These are phyloP conservation scores for Atherinomorus stipes DNA, from an alignment of 2,113 vertebrate species.

Conservation along the genomic window DNA sequence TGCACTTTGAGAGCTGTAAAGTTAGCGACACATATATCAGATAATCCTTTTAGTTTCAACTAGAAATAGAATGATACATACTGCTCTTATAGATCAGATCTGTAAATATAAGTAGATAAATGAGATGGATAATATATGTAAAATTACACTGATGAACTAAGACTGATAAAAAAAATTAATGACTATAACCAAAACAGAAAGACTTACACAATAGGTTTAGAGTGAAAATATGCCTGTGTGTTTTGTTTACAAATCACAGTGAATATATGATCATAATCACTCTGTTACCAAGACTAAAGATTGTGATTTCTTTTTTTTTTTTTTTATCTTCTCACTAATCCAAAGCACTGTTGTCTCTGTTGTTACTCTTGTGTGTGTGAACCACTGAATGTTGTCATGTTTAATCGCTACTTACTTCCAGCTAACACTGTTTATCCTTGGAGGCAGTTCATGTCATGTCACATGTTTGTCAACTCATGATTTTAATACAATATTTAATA, in stretches of 20 bases:
- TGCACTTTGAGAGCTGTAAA: constrained; percentile 67
- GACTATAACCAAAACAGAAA: constrained; percentile 61
- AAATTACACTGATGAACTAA: constrained; percentile 38
- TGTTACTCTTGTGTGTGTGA: constrained; percentile 36
- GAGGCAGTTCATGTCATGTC: constrained; percentile 10
- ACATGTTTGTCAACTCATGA: constrained; percentile 26
- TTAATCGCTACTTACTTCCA: constrained; percentile 34
- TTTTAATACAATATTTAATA: constrained; percentile 60
- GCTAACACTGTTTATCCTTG: constrained; percentile 21
- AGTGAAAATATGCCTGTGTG: constrained; percentile 49
- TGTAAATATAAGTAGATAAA: constrained; percentile 54
- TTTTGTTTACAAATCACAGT: constrained; percentile 63
- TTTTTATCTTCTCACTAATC: constrained; percentile 57
- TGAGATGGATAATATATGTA: constrained; percentile 41
- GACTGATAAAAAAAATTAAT: constrained; percentile 35
- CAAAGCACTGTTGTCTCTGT: constrained; percentile 50
- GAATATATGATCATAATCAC: constrained; percentile 49
- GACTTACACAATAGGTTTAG: constrained; percentile 56
- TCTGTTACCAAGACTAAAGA: constrained; percentile 62
- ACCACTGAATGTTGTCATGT: constrained; percentile 34
- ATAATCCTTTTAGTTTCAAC: constrained; percentile 31
- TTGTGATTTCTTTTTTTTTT: constrained; percentile 64
- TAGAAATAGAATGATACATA: constrained; percentile 14
- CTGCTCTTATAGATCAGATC: constrained; percentile 26
- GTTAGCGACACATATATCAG: constrained; percentile 35